These are phyloP conservation scores for Coptodon bakossiorum DNA, from an alignment of 2,113 vertebrate genomes.

Conservation along the genomic window DNA sequence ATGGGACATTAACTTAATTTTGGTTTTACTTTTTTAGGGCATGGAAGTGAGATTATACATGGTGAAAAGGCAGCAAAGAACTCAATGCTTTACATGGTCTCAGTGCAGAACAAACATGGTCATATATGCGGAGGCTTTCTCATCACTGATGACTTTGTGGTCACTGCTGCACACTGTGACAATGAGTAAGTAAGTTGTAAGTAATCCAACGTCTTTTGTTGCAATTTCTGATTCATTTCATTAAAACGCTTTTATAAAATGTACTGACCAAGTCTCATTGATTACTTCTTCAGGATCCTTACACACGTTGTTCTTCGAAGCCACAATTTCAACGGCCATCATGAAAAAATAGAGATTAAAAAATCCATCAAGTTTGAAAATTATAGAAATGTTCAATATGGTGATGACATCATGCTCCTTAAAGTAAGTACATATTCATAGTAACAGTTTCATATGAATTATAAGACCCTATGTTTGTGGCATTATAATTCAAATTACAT, in stretches of 20 bases:
- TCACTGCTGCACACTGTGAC: neutral
- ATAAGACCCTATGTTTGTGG: neutral
- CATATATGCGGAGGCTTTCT: neutral
- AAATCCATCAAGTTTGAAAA: neutral
- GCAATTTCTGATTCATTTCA: rapidly evolving
- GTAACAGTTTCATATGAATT: neutral
- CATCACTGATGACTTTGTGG: neutral
- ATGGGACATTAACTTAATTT: neutral
- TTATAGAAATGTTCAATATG: rapidly evolving
- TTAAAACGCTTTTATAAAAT: neutral
- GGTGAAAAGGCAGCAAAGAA: neutral
- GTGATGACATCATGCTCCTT: slow-evolving; percentile 64
- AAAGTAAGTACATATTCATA: slow-evolving; percentile 25
- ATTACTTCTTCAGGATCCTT: neutral
- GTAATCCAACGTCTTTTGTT: neutral
- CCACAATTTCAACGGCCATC: neutral
- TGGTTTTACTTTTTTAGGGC: neutral
- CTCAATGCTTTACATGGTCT: neutral
- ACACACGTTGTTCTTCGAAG: neutral
- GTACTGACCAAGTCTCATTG: neutral
- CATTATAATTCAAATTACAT: rapidly evolving
- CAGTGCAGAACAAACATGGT: neutral
- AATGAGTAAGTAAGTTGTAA: neutral
- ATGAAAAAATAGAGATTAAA: neutral
- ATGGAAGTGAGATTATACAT: neutral